Conservation (phyloP, 2,888 invertebrate genomes). For the Habroteleia sp. region DNA sequence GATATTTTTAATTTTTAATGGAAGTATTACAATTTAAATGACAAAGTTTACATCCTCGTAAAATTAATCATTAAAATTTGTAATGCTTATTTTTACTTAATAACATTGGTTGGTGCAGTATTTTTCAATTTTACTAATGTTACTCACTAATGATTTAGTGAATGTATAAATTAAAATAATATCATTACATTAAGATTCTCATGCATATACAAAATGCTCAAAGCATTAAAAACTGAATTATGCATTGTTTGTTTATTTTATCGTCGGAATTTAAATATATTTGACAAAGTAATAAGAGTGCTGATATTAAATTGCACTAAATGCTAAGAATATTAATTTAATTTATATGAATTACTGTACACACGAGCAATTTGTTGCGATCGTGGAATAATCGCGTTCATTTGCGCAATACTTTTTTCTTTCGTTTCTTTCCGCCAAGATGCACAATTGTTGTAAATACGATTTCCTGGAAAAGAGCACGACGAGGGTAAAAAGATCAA, state of each 20-base stretch:
- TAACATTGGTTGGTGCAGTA: too few species aligned
- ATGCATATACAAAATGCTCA: slow-evolving; percentile 22
- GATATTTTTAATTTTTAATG: too few species aligned
- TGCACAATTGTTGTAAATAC: slow-evolving; percentile 51
- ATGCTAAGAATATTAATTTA: slow-evolving; percentile 43
- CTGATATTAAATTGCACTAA: slow-evolving; percentile 31
- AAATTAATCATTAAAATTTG: too few species aligned
- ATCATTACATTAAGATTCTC: too few species aligned
- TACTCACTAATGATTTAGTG: too few species aligned
- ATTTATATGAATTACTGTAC: slow-evolving; percentile 43
- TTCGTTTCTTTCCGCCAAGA: slow-evolving; percentile 45
- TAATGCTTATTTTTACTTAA: too few species aligned
- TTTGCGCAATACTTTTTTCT: slow-evolving; percentile 47
- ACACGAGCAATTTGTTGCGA: slow-evolving; percentile 44
- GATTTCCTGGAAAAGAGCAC: slow-evolving; percentile 42
- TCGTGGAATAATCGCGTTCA: slow-evolving; percentile 49
- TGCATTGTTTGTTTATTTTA: slow-evolving; percentile 47
- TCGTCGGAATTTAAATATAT: slow-evolving; percentile 22
- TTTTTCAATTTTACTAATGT: too few species aligned
- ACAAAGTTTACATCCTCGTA: too few species aligned
- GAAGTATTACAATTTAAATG: too few species aligned
- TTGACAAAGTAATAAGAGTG: slow-evolving; percentile 38
- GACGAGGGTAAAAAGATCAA: slow-evolving; percentile 20
- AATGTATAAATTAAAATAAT: too few species aligned
- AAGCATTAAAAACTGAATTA: slow-evolving; percentile 12